Evolutionary conservation across 2,888 invertebrate genomes (phyloP), one percentile per base, ranked within the genome.

Genomic region (Drosophila glabriapex): DNA sequence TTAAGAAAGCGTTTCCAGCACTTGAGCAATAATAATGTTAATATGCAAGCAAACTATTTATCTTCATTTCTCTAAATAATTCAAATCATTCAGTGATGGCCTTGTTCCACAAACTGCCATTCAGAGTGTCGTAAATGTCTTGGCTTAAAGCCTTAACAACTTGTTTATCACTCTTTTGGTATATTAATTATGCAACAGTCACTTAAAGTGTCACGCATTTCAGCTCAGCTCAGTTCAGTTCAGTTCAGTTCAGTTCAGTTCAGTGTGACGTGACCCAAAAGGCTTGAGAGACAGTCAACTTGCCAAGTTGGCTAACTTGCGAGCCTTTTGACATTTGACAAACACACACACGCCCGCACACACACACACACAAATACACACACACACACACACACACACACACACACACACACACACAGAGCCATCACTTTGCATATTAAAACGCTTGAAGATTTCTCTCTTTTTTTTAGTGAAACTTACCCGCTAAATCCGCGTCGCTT

Each of bases 401-500:
- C 25, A 31, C 12, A 54, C 19, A 25, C 10, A 29, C 50, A 50
- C 29, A 12, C 19, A n/a, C 0, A 52, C 19, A 29, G n/a, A n/a
- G 16, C 2, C 53, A 53, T 31, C 53, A n/a, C 25, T 60, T 68
- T 61, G 74, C 66, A 78, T 78, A 66, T 67, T 62, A 54, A 60
- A 75, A 52, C 10, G 50, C 56, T 29, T 29, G 49, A 55, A 35
- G 9, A 6, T 14, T 46, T 46, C 5, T 6, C 1, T 7, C 12
- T 46, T 4, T 16, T 46, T 25, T 16, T 9, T 16, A 9, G 46
- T 33, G 22, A 55, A 81, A 95, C 97, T 96, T 94, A 97, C 97
- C 97, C 96, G 92, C 97, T 96, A 90, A 97, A 97, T 58, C 96
- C 97, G 81, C 97, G 95, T 72, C 97, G 95, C 92, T 97, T 97